Conservation (phyloP, 2,888 invertebrate species). For the Microctonus brassicae region DNA sequence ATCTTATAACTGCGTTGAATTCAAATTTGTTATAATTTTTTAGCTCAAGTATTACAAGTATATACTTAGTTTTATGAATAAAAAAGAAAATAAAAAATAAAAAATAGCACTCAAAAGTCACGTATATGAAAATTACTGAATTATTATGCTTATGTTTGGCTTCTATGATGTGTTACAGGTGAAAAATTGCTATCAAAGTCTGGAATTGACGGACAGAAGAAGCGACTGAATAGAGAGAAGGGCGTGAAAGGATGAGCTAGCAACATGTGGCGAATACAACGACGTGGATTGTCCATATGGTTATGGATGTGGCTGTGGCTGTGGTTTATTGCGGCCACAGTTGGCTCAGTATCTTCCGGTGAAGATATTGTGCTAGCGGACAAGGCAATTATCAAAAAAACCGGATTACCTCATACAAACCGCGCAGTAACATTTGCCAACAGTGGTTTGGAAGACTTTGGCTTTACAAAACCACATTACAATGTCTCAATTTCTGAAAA, state of each 20-base stretch:
- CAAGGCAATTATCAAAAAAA: constrained; percentile 27
- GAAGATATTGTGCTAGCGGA: constrained; percentile 36
- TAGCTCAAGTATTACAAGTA: background rate
- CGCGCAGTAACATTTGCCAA: constrained; percentile 12
- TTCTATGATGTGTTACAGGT: constrained; percentile 49
- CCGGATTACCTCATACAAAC: constrained; percentile 16
- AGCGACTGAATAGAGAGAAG: constrained; percentile 15
- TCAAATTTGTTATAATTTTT: background rate
- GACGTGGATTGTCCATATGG: constrained; percentile 64
- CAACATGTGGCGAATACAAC: constrained; percentile 65
- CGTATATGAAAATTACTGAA: background rate
- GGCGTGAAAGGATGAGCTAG: constrained; percentile 64
- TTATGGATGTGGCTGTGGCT: constrained; percentile 67
- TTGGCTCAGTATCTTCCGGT: constrained; percentile 55
- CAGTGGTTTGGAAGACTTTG: constrained; percentile 70
- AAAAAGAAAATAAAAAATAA: too few species aligned
- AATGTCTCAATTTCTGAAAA: constrained; percentile 94
- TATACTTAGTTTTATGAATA: too few species aligned
- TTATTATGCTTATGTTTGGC: background rate
- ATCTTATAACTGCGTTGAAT: too few species aligned
- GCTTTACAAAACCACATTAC: constrained; percentile 82
- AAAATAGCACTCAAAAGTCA: background rate
- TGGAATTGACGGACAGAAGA: constrained; percentile 13
- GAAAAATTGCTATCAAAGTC: constrained; percentile 26
- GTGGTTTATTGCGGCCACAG: constrained; percentile 62